A percentile compares a stretch with the other conserved stretches of the same genome.
Conservation (phyloP, 2,797 vertebrate genomes). For the Gadopsis marmoratus region DNA sequence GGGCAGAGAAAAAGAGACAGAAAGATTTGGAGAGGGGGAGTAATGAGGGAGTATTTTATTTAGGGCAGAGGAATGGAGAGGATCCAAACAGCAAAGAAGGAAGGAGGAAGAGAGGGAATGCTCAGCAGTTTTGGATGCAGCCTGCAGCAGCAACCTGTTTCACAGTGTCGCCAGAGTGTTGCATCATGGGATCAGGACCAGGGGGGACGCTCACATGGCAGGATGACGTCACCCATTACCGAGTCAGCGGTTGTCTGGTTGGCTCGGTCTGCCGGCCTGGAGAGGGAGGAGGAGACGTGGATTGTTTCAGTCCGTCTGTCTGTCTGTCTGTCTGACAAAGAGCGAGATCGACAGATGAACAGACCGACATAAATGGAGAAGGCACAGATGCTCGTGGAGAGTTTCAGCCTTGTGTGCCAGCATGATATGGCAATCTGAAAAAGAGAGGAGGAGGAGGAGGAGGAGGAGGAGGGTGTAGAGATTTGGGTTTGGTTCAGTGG, state of each 20-base stretch:
- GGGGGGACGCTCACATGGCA: constrained; percentile 80
- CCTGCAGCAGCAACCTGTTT: constrained; percentile 72
- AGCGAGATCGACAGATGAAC: constrained; percentile 21
- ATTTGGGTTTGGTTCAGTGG: constrained; percentile 36
- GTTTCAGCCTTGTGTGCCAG: constrained; percentile 34
- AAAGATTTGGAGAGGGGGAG: constrained; percentile 10
- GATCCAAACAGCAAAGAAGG: not conserved
- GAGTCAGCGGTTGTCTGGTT: constrained; percentile 57
- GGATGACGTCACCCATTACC: constrained; percentile 82
- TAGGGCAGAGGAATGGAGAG: constrained; percentile 32
- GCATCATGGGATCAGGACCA: constrained; percentile 85
- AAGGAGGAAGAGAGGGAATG: not conserved
- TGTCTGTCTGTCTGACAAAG: constrained; percentile 15
- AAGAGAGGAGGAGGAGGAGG: constrained; percentile 1
- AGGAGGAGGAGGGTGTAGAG: not conserved
- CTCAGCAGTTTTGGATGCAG: constrained; percentile 69
- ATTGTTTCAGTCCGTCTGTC: not conserved
- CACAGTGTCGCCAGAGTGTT: constrained; percentile 81
- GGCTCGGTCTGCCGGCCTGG: constrained; percentile 24
- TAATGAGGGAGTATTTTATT: constrained; percentile 28
- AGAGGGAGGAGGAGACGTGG: not conserved
- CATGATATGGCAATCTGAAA: constrained; percentile 54
- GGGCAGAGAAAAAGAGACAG: constrained; percentile 27
- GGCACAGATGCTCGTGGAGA: constrained; percentile 20
- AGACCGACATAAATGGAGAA: not conserved